Evolutionary conservation across 1,140 invertebrate genomes (phyloP).

Genomic region (Drosophila micromelanica): DNA sequence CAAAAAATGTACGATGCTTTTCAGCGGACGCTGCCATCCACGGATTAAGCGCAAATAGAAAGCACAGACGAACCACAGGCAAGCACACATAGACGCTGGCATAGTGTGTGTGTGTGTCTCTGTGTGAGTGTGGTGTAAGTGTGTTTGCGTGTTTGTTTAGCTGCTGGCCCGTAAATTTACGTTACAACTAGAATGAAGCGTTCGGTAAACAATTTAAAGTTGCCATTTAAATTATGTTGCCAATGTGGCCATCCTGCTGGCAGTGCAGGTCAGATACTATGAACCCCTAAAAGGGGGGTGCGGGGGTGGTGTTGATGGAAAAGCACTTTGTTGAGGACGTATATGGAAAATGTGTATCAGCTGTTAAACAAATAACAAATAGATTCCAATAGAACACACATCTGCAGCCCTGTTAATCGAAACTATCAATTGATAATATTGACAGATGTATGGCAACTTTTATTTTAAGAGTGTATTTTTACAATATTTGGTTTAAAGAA

Average conservation of each 20-base stretch:
- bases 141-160: slow-evolving; percentile 57
- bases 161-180: slow-evolving; percentile 78
- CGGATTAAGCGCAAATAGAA: slow-evolving; percentile 78
- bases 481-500: too few species aligned
- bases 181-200: slow-evolving; percentile 79
- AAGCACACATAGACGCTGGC: slow-evolving; percentile 23
- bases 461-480: too few species aligned
- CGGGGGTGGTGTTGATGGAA: not conserved
- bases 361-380: slow-evolving; percentile 54
- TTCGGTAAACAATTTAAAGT: slow-evolving; percentile 82
- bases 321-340: not conserved
- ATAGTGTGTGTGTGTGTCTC: slow-evolving; percentile 11
- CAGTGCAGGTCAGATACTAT: slow-evolving; percentile 13
- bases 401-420: not conserved
- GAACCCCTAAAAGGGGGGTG: too few species aligned
- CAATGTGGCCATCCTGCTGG: slow-evolving; percentile 37
- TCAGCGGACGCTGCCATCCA: slow-evolving; percentile 52
- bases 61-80: slow-evolving; percentile 44
- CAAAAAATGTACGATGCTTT: slow-evolving; percentile 65
- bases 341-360: slow-evolving; percentile 28
- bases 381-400: slow-evolving; percentile 18
- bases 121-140: not conserved
- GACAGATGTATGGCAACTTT: too few species aligned
- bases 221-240: slow-evolving; percentile 75
- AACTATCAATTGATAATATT: too few species aligned